These are phyloP conservation scores for Heterotilapia buettikoferi DNA, from an alignment of 2,113 vertebrate species.

Conservation along the genomic window DNA sequence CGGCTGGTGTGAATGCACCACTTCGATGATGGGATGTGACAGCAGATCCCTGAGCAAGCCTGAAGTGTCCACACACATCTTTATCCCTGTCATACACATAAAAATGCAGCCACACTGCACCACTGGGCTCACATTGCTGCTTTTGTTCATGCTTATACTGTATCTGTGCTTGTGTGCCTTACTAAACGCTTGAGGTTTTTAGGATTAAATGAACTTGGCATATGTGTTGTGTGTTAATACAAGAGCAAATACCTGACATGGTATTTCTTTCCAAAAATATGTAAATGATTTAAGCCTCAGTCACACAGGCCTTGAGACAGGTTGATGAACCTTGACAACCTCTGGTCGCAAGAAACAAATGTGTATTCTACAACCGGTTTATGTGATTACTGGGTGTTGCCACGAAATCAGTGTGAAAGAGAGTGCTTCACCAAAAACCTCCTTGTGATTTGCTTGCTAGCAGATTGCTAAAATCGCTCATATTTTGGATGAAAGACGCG, in stretches of 20 bases:
- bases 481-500: neutral
- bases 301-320: neutral
- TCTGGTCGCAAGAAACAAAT: neutral
- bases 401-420: rapidly evolving
- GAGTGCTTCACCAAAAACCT: neutral
- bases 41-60: conserved; percentile 56
- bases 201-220: conserved; percentile 14
- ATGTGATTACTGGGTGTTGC: neutral
- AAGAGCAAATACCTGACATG: neutral
- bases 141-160: neutral
- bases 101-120: neutral
- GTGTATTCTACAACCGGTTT: neutral
- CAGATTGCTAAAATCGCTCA: neutral
- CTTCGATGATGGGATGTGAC: conserved; percentile 58
- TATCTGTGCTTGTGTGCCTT: neutral
- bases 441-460: neutral
- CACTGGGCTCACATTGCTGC: neutral
- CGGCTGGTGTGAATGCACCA: conserved; percentile 14
- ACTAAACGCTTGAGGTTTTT: neutral
- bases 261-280: neutral
- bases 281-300: rapidly evolving
- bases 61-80: conserved; percentile 59
- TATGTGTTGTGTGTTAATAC: conserved; percentile 1
- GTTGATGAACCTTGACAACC: neutral
- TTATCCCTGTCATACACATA: conserved; percentile 37